Percentiles rank a stretch among this genome's conserved stretches.
These are phyloP conservation scores for Hesperophylax magnus DNA, from an alignment of 1,140 invertebrate species.

Conservation along the genomic window DNA sequence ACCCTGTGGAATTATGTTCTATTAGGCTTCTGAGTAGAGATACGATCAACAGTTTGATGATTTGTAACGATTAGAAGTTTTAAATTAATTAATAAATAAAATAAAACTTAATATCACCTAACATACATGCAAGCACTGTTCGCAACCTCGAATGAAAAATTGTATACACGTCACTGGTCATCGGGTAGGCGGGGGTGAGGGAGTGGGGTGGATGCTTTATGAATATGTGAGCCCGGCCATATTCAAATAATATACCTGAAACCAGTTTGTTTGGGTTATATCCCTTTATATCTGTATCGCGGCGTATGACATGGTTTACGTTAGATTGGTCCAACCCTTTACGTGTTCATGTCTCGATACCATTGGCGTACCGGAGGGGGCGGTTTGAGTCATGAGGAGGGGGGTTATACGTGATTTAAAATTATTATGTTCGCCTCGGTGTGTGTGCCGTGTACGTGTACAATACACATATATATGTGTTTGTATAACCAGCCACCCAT, in stretches of 20 bases:
- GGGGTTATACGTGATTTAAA: conserved; percentile 48
- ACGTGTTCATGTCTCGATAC: conserved; percentile 52
- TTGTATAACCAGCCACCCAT: conserved; percentile 30
- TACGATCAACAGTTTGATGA: too few species aligned
- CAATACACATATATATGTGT: neutral
- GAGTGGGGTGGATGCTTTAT: conserved; percentile 44
- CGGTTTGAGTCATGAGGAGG: neutral
- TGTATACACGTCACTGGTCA: neutral
- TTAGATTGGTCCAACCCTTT: conserved; percentile 56
- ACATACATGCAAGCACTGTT: too few species aligned
- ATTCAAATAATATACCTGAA: conserved; percentile 51
- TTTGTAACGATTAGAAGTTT: too few species aligned
- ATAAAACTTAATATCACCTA: too few species aligned
- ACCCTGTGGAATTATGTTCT: too few species aligned
- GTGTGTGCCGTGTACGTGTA: conserved; percentile 3
- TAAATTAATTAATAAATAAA: too few species aligned
- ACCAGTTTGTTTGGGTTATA: conserved; percentile 48
- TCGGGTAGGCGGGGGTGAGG: neutral
- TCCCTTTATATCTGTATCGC: conserved; percentile 49
- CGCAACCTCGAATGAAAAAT: conserved; percentile 1
- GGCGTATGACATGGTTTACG: conserved; percentile 53
- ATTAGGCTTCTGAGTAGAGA: too few species aligned
- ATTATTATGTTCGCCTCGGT: conserved; percentile 41
- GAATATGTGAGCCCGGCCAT: conserved; percentile 48
- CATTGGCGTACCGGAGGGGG: conserved; percentile 15